Percentiles rank a stretch among this genome's conserved stretches.
Conservation (phyloP, 2,113 vertebrate species). For the Cariama cristata region DNA sequence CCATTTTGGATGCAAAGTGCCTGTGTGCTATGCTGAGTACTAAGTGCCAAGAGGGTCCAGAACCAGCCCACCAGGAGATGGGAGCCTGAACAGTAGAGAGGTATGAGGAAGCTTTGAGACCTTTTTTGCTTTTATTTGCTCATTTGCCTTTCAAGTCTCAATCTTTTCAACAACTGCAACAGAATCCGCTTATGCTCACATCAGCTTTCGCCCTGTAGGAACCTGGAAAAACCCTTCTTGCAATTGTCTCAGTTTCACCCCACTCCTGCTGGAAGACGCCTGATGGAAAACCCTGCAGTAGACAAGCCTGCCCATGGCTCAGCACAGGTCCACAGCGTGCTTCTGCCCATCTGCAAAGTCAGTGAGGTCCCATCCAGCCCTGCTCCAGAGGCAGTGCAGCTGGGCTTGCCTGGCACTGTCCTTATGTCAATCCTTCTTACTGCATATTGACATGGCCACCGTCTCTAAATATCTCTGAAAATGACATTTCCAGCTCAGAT, state of each 20-base stretch:
- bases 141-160: not conserved
- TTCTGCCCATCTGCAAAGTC: not conserved
- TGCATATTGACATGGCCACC: not conserved
- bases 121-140: not conserved
- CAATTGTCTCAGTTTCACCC: not conserved
- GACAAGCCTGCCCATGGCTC: not conserved
- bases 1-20: not conserved
- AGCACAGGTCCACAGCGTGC: accelerated
- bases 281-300: not conserved
- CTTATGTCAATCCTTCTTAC: not conserved
- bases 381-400: not conserved
- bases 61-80: not conserved
- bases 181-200: not conserved
- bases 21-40: not conserved
- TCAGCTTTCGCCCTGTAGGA: not conserved
- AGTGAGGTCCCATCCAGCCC: not conserved
- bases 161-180: not conserved
- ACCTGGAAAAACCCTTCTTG: not conserved
- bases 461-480: not conserved
- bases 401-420: not conserved
- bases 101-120: not conserved
- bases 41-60: not conserved
- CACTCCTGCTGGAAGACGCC: not conserved
- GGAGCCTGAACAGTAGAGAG: not conserved
- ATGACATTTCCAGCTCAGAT: not conserved